A percentile compares a stretch with the other conserved stretches of the same genome.
These are phyloP conservation scores for Orientallactaga bullata DNA, from an alignment of 2,113 vertebrate genomes.

Conservation along the genomic window DNA sequence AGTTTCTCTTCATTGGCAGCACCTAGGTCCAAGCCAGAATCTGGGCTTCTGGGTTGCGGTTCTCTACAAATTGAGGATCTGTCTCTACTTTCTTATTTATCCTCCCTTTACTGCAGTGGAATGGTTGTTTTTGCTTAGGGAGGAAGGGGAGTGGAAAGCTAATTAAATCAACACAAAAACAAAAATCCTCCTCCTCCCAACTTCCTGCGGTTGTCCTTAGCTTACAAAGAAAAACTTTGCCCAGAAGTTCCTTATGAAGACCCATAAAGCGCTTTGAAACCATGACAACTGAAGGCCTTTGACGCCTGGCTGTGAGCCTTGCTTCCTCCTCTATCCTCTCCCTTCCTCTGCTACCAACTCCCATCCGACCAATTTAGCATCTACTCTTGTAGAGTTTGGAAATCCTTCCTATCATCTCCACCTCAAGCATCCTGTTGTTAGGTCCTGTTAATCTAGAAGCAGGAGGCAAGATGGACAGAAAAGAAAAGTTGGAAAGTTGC, in stretches of 20 bases:
- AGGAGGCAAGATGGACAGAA: not conserved
- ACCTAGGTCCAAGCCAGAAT: not conserved
- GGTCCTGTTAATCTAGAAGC: not conserved
- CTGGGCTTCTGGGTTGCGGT: not conserved
- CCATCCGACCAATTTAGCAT: not conserved
- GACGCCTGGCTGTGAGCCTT: not conserved
- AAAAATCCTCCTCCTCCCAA: not conserved
- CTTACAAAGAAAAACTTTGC: not conserved
- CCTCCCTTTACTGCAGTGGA: not conserved
- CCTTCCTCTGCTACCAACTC: not conserved
- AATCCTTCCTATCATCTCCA: not conserved
- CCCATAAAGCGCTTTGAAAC: constrained; percentile 1
- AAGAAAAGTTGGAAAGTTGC: not conserved
- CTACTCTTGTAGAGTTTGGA: not conserved
- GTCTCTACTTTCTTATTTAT: constrained; percentile 2
- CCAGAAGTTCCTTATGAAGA: not conserved
- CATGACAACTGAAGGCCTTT: not conserved
- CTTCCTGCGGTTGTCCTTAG: not conserved
- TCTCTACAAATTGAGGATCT: not conserved
- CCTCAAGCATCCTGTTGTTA: not conserved
- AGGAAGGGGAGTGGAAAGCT: not conserved
- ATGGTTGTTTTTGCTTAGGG: not conserved
- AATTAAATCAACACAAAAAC: constrained; percentile 35
- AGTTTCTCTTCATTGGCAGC: not conserved
- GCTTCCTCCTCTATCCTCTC: not conserved